Conservation (phyloP, 2,797 vertebrate species). For the Falco berigora region DNA sequence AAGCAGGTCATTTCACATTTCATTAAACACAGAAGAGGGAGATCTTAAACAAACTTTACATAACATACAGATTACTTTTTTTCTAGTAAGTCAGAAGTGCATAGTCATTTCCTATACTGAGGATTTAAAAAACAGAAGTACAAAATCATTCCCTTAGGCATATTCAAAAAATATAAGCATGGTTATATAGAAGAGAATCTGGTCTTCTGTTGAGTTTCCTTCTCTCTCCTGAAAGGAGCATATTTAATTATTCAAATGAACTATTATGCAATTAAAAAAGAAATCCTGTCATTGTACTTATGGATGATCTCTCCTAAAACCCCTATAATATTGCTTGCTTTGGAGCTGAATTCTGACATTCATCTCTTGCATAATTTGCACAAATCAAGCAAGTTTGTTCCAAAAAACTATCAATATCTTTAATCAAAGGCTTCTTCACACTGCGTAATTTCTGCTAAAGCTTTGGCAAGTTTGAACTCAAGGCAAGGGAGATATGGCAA, state of each 20-base stretch:
- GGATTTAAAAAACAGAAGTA: not conserved
- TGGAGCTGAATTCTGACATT: not conserved
- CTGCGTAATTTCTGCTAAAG: not conserved
- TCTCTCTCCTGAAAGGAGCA: not conserved
- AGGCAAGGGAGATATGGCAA: not conserved
- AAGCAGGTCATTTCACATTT: not conserved
- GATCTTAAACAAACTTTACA: not conserved
- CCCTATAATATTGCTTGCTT: not conserved
- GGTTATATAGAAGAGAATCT: not conserved
- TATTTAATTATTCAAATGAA: not conserved
- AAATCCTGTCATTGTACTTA: not conserved
- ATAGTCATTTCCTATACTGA: not conserved
- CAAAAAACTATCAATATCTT: not conserved
- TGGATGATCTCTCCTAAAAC: not conserved
- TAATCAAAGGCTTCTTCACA: not conserved
- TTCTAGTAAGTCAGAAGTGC: not conserved
- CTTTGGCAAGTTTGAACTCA: not conserved
- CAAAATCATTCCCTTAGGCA: not conserved
- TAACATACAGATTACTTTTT: not conserved
- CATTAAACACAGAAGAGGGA: not conserved
- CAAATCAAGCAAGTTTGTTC: not conserved
- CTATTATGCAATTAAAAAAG: not conserved
- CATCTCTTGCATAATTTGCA: not conserved
- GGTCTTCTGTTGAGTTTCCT: not conserved
- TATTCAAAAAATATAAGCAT: not conserved